These are phyloP conservation scores for Palloptera scutellata DNA, from an alignment of 2,888 invertebrate species.

Conservation along the genomic window DNA sequence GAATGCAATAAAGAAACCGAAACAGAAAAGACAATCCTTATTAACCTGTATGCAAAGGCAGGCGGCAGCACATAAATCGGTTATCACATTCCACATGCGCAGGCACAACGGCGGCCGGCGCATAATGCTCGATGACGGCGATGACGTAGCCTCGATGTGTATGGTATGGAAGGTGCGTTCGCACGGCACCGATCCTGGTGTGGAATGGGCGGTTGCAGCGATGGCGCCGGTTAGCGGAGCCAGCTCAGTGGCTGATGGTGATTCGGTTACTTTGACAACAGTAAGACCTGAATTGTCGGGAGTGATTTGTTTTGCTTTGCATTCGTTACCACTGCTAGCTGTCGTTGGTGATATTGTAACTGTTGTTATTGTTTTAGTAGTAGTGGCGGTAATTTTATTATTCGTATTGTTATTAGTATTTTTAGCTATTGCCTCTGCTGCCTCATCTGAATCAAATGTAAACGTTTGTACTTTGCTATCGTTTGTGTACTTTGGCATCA, in stretches of 20 bases:
- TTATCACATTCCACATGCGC: slow-evolving; percentile 45
- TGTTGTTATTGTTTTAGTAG: neutral
- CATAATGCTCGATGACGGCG: slow-evolving; percentile 42
- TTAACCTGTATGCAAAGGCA: slow-evolving; percentile 52
- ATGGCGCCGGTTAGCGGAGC: neutral
- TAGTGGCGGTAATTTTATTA: neutral
- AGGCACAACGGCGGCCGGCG: slow-evolving; percentile 43
- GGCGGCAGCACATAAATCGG: slow-evolving; percentile 41
- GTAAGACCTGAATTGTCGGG: slow-evolving; percentile 7
- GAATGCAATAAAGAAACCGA: slow-evolving; percentile 58
- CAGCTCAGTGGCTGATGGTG: slow-evolving; percentile 12
- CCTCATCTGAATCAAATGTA: neutral
- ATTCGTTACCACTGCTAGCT: no score
- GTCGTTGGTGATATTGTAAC: no score
- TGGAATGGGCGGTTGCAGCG: neutral
- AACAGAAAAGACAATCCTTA: slow-evolving; percentile 59
- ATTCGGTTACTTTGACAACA: slow-evolving; percentile 11
- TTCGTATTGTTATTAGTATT: neutral
- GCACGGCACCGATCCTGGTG: neutral
- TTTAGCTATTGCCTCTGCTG: neutral
- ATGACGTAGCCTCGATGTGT: slow-evolving; percentile 49
- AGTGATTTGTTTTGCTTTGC: no score
- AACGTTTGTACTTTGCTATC: no score
- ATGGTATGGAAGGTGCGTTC: slow-evolving; percentile 43
- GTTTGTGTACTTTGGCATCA: no score